Evolutionary conservation across 2,888 invertebrate species (phyloP).

Genomic region (Cistogaster globosa): DNA sequence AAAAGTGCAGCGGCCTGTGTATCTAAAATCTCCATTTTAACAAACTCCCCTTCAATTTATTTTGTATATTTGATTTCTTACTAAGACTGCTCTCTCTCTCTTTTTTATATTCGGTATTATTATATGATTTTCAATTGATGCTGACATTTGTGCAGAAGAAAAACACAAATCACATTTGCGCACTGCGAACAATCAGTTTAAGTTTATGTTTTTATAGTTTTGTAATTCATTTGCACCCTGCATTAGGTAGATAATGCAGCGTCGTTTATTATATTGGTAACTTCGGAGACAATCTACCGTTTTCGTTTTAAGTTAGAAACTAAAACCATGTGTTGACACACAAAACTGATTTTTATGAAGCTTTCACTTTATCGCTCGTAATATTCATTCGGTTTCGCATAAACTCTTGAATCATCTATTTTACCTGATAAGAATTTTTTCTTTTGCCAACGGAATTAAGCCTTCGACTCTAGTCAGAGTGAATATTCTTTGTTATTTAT

Average conservation of each 20-base stretch:
- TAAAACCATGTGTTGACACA: too few relatives aligned
- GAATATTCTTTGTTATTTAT: too few relatives aligned
- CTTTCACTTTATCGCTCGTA: too few relatives aligned
- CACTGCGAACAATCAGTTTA: slow-evolving; percentile 78
- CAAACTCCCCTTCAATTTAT: slow-evolving; percentile 35
- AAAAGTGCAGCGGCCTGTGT: slow-evolving; percentile 44
- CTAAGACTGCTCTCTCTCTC: slow-evolving; percentile 7
- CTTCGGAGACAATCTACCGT: too few relatives aligned
- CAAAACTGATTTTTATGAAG: too few relatives aligned
- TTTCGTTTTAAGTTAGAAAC: too few relatives aligned
- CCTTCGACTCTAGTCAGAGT: too few relatives aligned
- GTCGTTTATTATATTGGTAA: too few relatives aligned
- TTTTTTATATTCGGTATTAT: slow-evolving; percentile 27
- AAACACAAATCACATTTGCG: slow-evolving; percentile 79
- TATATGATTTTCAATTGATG: slow-evolving; percentile 75
- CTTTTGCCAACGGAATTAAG: too few relatives aligned
- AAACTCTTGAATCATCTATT: too few relatives aligned
- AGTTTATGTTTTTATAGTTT: slow-evolving; percentile 23
- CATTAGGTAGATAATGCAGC: not conserved
- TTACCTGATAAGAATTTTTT: too few relatives aligned
- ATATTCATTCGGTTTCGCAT: too few relatives aligned
- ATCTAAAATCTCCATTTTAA: slow-evolving; percentile 51
- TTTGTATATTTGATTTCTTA: slow-evolving; percentile 30
- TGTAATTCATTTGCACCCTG: slow-evolving; percentile 22
- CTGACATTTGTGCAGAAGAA: slow-evolving; percentile 77